Conservation (phyloP, 2,888 invertebrate genomes). For the Drosophila algonquin region DNA sequence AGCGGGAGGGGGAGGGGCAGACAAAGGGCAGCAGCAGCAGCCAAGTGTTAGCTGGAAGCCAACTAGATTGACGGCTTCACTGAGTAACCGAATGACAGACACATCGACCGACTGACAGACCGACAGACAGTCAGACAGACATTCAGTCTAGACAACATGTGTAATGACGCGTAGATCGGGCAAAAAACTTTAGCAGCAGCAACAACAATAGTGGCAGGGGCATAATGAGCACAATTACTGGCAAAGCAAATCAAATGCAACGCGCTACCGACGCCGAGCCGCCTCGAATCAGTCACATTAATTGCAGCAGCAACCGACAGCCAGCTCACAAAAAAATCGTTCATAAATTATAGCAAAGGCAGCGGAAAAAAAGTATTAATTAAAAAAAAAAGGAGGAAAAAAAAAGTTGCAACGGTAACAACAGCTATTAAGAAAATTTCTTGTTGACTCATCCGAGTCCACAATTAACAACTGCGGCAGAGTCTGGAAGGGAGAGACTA, state of each 20-base stretch:
- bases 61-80: slow-evolving; percentile 52
- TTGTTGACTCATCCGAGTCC: slow-evolving; percentile 76
- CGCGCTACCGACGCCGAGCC: slow-evolving; percentile 60
- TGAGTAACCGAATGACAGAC: slow-evolving; percentile 38
- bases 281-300: slow-evolving; percentile 74
- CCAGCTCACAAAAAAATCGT: slow-evolving; percentile 53
- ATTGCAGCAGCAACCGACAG: slow-evolving; percentile 43
- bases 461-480: slow-evolving; percentile 61
- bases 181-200: slow-evolving; percentile 42
- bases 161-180: slow-evolving; percentile 66
- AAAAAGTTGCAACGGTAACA: slow-evolving; percentile 71
- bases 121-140: slow-evolving; percentile 41
- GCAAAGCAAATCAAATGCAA: slow-evolving; percentile 77
- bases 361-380: slow-evolving; percentile 69
- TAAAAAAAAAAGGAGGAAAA: slow-evolving; percentile 58
- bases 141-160: slow-evolving; percentile 67
- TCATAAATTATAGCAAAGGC: slow-evolving; percentile 67
- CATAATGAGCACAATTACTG: slow-evolving; percentile 76
- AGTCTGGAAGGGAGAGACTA: background rate
- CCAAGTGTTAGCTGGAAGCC: slow-evolving; percentile 52
- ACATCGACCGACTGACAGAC: slow-evolving; percentile 22
- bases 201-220: slow-evolving; percentile 53
- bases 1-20: background rate
- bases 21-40: slow-evolving; percentile 62
- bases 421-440: slow-evolving; percentile 74